Base-by-base conservation (phyloP, 2,797 vertebrate species). In the Crocodylus rhombifer region DNA sequence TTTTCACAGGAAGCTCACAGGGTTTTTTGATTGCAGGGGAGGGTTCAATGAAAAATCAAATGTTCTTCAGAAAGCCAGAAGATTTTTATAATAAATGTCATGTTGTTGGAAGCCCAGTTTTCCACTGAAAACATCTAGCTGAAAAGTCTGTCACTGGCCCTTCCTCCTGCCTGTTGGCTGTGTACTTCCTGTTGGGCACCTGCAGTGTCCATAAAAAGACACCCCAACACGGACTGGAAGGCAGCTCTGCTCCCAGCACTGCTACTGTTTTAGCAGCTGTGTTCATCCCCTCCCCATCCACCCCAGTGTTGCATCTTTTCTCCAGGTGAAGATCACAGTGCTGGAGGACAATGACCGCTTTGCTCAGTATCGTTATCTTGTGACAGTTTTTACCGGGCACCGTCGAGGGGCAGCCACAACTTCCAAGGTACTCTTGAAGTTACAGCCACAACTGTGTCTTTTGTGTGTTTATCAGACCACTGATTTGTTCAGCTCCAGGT, bases 281-380 rank as follows among this genome's bases (percentile, higher is more conserved):
- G 30, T 16, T 76, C 14, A 3, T 63, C 65, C 36, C 61, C n/a
- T 57, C 61, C 18, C 7, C 14, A 25, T 18, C 17, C 17, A 30
- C 14, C 23, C n/a, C 12, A 4, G 0, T 77, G 4, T 56, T 58
- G 2, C 90, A 69, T 87, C 90, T 58, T 63, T 63, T 97, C 92
- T 87, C 18, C 91, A 99, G 99, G 98, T 99, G 89, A 99, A 99
- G 95, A 98, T 99, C 97, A 99, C 98, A 26, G 96, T 99, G 25
- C 98, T 99, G 58, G 98, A 98, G 86, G 99, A 99, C 96, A 99
- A 99, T 1, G 99, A 99, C 87, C 98, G 98, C 26, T 98, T 99
- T 96, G 99, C 99, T 91, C 99, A 99, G 92, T 99, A 99, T 97
- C 97, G 97, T 87, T 99, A 99, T n/a, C 97, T 99, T 83, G 96